Conservation (phyloP, 2,113 vertebrate genomes). For the zebrafish (Danio rerio) region DNA sequence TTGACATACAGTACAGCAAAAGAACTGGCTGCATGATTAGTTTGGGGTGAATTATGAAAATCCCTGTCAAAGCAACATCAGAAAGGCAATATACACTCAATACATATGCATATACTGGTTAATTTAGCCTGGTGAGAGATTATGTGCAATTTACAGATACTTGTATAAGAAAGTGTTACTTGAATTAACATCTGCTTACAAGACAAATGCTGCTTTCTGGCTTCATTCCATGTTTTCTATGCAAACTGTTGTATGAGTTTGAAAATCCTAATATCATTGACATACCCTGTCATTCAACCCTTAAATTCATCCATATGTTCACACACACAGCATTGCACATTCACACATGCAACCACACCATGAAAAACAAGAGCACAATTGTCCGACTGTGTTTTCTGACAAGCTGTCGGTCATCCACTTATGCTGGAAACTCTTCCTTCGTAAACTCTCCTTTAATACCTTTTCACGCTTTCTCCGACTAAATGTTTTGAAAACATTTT, state of each 20-base stretch:
- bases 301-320: background rate
- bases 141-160: constrained; percentile 12
- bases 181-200: background rate
- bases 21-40: constrained; percentile 34
- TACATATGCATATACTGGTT: constrained; percentile 33
- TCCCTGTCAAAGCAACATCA: constrained; percentile 41
- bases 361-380: background rate
- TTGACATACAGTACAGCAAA: constrained; percentile 46
- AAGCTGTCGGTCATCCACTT: background rate
- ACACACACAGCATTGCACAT: background rate
- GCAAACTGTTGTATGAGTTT: constrained; percentile 18
- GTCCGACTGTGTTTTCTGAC: background rate
- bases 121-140: constrained; percentile 8
- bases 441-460: background rate
- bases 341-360: background rate
- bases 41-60: constrained; percentile 39
- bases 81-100: constrained; percentile 50
- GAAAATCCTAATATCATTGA: constrained; percentile 5
- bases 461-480: background rate
- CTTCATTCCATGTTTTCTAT: constrained; percentile 10
- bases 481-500: constrained; percentile 7
- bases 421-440: background rate
- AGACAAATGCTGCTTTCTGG: background rate
- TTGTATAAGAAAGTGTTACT: background rate
- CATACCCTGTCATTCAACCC: constrained; percentile 8